These are phyloP conservation scores for Atherix ibis DNA, from an alignment of 2,888 invertebrate species.

Conservation along the genomic window DNA sequence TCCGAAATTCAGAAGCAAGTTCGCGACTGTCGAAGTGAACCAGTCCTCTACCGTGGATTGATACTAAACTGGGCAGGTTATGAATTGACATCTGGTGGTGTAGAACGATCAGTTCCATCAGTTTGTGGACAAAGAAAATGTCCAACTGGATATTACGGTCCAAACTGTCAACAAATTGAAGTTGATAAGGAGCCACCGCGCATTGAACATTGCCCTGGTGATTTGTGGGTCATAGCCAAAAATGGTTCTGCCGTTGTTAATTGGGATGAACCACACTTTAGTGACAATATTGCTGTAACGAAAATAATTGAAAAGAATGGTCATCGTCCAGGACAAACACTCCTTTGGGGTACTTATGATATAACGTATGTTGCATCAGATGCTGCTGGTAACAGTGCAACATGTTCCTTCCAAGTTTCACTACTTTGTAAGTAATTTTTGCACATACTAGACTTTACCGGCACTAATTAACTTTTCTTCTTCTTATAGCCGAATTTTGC, in stretches of 20 bases:
- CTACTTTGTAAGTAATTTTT: slow-evolving; percentile 56
- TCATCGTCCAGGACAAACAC: slow-evolving; percentile 72
- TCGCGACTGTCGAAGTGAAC: slow-evolving; percentile 80
- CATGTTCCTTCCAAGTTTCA: slow-evolving; percentile 82
- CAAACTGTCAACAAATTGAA: slow-evolving; percentile 69
- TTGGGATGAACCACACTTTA: slow-evolving; percentile 86
- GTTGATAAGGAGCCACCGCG: slow-evolving; percentile 75
- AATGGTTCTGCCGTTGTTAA: slow-evolving; percentile 79
- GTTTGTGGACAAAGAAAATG: slow-evolving; percentile 83
- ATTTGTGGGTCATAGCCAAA: slow-evolving; percentile 84
- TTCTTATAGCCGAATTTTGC: slow-evolving; percentile 70
- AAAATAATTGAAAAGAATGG: slow-evolving; percentile 71
- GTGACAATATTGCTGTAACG: slow-evolving; percentile 71
- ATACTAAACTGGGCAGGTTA: slow-evolving; percentile 89
- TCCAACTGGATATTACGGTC: slow-evolving; percentile 71
- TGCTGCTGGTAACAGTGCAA: slow-evolving; percentile 79
- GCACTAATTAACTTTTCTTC: slow-evolving; percentile 3
- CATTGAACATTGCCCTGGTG: slow-evolving; percentile 82
- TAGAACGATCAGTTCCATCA: slow-evolving; percentile 80
- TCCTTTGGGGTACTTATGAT: slow-evolving; percentile 82
- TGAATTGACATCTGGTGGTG: slow-evolving; percentile 74
- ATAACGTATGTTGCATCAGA: slow-evolving; percentile 90
- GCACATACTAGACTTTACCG: background rate
- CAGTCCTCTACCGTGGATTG: slow-evolving; percentile 71
- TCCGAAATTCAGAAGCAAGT: slow-evolving; percentile 89